Evolutionary conservation across 2,113 vertebrate species (phyloP), one percentile per base, ranked within the genome.

Genomic region (Anthoscopus minutus): DNA sequence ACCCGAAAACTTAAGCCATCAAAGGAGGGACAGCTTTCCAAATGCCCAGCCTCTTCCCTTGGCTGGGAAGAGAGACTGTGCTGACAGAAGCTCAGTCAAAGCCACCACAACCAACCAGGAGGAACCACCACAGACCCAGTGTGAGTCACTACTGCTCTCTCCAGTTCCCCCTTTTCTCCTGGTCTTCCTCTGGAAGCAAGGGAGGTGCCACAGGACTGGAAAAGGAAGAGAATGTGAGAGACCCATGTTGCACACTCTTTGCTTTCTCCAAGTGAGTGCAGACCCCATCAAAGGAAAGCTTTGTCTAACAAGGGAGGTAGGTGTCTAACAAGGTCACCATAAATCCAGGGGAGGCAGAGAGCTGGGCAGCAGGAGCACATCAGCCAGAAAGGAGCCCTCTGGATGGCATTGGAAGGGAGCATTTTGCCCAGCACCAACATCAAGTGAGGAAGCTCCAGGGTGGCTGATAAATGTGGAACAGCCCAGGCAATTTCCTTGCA

Each of bases 81-180:
- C 42, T 35, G 20, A 35, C 0, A 62, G 45, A 40, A 83, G 64
- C 19, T 81, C 3, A 1, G 15, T 4, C 11, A 33, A 66, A 66
- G 28, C 51, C 31, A 23, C 27, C 37, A 19, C 0, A 0, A 25
- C 5, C 0, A 0, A 56, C 13, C 44, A 88, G 73, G 23, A 94
- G 79, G 38, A 89, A 56, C 12, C 51, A 62, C 40, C 45, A 33
- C 64, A 83, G 57, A 84, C 7, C 22, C 38, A 47, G 50, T 14
- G 67, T 0, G 0, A 78, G 44, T 48, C 58, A 62, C 22, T 40
- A 23, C 5, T 23, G 35, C 58, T 61, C 45, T 54, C 40, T 53
- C 38, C 78, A 31, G 19, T 33, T 80, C 19, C 35, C 21, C 14
- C 23, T 21, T 40, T 74, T 57, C 57, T 58, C n/a, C 21, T 20